A percentile compares a stretch with the other conserved stretches of the same genome.
Conservation (phyloP, 2,113 vertebrate species). For the Callipepla californica region DNA sequence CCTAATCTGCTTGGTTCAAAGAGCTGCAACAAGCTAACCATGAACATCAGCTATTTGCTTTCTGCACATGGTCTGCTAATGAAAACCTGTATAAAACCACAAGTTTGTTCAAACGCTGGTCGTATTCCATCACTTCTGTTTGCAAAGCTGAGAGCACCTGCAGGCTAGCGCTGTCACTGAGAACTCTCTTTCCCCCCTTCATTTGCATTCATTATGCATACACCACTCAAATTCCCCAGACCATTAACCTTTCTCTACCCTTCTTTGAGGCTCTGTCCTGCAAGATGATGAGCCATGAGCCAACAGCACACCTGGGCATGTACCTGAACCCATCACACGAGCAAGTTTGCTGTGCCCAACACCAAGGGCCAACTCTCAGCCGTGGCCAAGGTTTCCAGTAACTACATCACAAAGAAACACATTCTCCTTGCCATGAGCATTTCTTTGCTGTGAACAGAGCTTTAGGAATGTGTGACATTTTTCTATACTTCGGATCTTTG, state of each 20-base stretch:
- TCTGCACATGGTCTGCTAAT: neutral
- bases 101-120: neutral
- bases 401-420: neutral
- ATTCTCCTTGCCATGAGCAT: neutral
- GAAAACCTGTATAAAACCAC: conserved; percentile 9
- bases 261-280: neutral
- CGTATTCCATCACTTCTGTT: neutral
- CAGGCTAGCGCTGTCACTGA: neutral
- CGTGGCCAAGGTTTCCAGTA: neutral
- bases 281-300: neutral
- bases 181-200: no score
- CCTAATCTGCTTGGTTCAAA: neutral
- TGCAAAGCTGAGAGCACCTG: conserved; percentile 10
- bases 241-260: neutral
- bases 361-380: neutral
- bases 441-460: neutral
- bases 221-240: no score
- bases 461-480: neutral
- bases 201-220: no score
- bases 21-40: neutral
- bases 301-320: neutral
- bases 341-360: neutral
- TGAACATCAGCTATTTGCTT: neutral
- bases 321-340: neutral
- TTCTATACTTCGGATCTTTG: neutral